Evolutionary conservation across 2,797 vertebrate species (phyloP).

Genomic region (Uromys caudimaculatus): DNA sequence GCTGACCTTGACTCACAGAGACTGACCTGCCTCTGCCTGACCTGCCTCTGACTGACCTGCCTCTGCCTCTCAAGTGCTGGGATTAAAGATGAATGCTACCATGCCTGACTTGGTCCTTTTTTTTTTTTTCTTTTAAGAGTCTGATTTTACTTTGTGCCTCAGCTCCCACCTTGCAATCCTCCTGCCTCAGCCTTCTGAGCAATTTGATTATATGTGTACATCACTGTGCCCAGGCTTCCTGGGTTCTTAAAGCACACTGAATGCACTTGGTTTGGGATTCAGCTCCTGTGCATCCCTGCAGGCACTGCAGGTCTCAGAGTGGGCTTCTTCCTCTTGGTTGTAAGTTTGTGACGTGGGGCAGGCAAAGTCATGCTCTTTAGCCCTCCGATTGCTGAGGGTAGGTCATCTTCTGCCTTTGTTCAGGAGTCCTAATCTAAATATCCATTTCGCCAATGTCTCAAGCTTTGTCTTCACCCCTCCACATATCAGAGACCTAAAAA

Average conservation of each 20-base stretch:
- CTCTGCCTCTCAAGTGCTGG: not conserved
- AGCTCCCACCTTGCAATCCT: not conserved
- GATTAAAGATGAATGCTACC: not conserved
- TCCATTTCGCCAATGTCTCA: not conserved
- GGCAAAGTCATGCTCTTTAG: not conserved
- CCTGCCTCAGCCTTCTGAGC: not conserved
- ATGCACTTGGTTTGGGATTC: not conserved
- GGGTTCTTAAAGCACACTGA: not conserved
- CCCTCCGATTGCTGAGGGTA: not conserved
- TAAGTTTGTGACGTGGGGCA: not conserved
- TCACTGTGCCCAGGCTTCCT: not conserved
- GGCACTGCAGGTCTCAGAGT: not conserved
- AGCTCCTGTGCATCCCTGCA: not conserved
- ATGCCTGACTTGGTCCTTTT: no score
- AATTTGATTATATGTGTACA: not conserved
- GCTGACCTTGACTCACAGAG: not conserved
- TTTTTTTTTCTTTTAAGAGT: not conserved
- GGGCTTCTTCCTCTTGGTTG: not conserved
- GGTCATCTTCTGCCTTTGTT: not conserved
- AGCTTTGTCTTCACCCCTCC: not conserved
- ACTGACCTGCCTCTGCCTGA: not conserved
- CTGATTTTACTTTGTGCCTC: not conserved
- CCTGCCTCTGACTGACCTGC: not conserved
- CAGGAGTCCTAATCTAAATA: not conserved
- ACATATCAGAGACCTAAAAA: not conserved